phyloP scores from a whole-genome alignment of 1,140 invertebrate species.

The Phymorhynchus buccinoides region DNA sequence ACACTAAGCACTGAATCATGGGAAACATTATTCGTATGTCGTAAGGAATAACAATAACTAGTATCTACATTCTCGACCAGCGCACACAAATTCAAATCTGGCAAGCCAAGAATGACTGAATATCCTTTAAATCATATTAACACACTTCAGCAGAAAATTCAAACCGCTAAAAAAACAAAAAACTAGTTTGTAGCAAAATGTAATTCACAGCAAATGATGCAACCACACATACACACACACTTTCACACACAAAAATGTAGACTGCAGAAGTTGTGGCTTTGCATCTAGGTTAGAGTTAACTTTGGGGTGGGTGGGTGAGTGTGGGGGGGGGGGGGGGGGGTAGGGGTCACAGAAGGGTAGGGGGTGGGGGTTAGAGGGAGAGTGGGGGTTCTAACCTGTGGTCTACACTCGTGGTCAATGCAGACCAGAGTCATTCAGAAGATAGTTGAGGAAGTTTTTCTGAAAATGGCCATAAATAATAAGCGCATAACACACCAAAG shows the following conservation, averaged over 20 bases:
- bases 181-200: background rate
- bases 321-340: background rate
- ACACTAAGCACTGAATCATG: too few relatives aligned
- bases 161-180: background rate
- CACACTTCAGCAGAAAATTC: background rate
- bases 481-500: background rate
- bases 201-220: background rate
- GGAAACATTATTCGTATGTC: too few relatives aligned
- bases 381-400: slow-evolving; percentile 21
- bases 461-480: slow-evolving; percentile 24
- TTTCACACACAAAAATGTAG: background rate
- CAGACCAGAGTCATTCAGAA: slow-evolving; percentile 33
- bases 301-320: too few relatives aligned
- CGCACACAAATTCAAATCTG: background rate
- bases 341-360: background rate
- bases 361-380: background rate
- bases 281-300: too few relatives aligned
- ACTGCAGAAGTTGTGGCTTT: too few relatives aligned
- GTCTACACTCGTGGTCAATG: slow-evolving; percentile 18
- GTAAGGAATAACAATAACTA: too few relatives aligned
- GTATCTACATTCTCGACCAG: too few relatives aligned
- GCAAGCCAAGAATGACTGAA: background rate
- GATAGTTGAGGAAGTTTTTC: slow-evolving; percentile 45
- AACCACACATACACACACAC: background rate
- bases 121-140: background rate